Percentiles rank a stretch among this genome's conserved stretches.
Conservation (phyloP, 2,113 vertebrate genomes). For the Plestiodon gilberti region DNA sequence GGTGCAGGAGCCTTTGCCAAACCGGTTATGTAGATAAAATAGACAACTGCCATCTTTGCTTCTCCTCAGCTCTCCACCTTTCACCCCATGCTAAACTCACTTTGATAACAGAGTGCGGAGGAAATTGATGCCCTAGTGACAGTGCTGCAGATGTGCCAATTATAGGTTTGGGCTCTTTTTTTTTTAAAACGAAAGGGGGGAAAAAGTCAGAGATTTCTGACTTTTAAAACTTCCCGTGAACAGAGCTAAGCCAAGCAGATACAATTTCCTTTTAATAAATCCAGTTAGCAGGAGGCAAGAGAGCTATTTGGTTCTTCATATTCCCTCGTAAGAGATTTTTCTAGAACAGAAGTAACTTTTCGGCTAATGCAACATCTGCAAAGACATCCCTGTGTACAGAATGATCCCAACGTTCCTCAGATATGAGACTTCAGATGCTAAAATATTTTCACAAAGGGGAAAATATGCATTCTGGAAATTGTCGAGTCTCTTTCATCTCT, state of each 20-base stretch:
- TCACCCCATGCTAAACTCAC: not conserved
- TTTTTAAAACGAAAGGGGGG: too few species aligned
- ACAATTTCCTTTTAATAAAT: not conserved
- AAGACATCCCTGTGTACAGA: not conserved
- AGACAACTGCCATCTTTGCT: not conserved
- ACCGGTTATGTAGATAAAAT: not conserved
- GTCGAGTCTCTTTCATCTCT: conserved; percentile 22
- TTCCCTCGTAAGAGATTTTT: conserved; percentile 1
- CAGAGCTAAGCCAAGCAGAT: not conserved
- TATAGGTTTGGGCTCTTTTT: not conserved
- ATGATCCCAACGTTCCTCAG: not conserved
- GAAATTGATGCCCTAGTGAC: not conserved
- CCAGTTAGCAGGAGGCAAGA: not conserved
- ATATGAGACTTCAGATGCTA: not conserved
- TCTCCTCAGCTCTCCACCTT: not conserved
- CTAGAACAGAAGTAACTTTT: not conserved
- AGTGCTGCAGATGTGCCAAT: not conserved
- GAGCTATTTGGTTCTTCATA: not conserved
- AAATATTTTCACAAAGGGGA: not conserved
- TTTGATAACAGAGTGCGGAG: not conserved
- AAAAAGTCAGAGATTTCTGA: not conserved
- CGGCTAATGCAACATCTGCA: not conserved
- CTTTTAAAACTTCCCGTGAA: conserved; percentile 1
- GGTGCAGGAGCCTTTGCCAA: not conserved
- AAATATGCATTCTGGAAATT: conserved; percentile 6